phyloP scores from a whole-genome alignment of 2,888 invertebrate genomes.

The Automeris io region DNA sequence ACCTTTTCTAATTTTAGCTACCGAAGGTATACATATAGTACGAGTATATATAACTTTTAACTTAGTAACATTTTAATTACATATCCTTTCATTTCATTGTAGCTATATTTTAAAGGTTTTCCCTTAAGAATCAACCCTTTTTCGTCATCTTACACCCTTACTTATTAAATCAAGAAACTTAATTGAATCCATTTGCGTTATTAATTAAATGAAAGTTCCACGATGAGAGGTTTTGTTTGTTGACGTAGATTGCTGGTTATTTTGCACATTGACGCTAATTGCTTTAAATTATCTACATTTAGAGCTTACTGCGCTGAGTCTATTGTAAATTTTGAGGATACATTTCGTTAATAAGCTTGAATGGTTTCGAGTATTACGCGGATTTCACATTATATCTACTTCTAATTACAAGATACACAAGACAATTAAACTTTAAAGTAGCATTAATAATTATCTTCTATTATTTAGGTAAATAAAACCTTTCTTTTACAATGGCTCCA shows the following conservation, averaged over 20 bases:
- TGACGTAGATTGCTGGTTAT: background rate
- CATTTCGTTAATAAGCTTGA: background rate
- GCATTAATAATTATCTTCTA: no score
- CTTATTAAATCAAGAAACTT: constrained; percentile 4
- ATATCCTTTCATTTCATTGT: no score
- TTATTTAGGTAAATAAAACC: no score
- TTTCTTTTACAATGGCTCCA: no score
- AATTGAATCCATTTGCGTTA: constrained; percentile 7
- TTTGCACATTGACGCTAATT: background rate
- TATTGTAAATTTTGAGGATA: constrained; percentile 6
- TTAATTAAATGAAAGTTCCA: constrained; percentile 4
- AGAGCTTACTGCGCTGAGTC: background rate
- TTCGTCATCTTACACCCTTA: background rate
- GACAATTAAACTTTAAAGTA: no score
- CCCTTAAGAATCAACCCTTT: background rate
- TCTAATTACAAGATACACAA: no score
- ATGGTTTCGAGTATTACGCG: background rate
- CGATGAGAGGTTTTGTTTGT: constrained; percentile 2
- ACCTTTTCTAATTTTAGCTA: no score
- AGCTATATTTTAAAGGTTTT: background rate
- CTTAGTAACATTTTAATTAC: no score
- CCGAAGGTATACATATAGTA: no score
- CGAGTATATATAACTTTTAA: no score
- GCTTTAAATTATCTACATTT: background rate
- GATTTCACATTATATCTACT: background rate